Conservation (phyloP, 2,888 invertebrate species). For the Drosophila neotestacea region DNA sequence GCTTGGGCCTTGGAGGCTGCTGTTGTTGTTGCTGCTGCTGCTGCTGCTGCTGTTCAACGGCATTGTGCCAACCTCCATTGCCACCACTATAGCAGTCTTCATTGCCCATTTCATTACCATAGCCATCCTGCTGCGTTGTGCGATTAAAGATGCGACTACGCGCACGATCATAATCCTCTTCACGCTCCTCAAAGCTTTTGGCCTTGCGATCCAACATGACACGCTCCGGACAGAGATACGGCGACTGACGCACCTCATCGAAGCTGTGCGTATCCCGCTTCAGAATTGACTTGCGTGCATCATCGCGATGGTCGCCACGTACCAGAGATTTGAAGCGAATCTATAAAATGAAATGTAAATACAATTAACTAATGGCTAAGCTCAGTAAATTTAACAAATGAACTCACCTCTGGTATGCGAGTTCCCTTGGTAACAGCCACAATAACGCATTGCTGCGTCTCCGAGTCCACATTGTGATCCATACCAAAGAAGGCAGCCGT, state of each 20-base stretch:
- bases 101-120: conserved; percentile 46
- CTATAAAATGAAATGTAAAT: conserved; percentile 72
- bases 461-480: conserved; percentile 96
- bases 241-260: conserved; percentile 88
- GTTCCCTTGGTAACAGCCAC: conserved; percentile 90
- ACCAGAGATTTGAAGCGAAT: conserved; percentile 90
- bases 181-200: conserved; percentile 96
- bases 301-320: conserved; percentile 89
- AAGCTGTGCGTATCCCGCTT: conserved; percentile 93
- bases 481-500: conserved; percentile 97
- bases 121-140: conserved; percentile 73
- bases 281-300: conserved; percentile 91
- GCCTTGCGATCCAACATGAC: conserved; percentile 89
- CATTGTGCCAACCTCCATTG: conserved; percentile 67
- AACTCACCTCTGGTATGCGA: conserved; percentile 84
- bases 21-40: conserved; percentile 59
- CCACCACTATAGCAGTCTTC: conserved; percentile 68
- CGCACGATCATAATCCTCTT: conserved; percentile 94
- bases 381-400: not conserved
- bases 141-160: conserved; percentile 92
- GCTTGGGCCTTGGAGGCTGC: conserved; percentile 73
- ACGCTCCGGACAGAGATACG: conserved; percentile 88
- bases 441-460: conserved; percentile 91
- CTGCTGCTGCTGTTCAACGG: conserved; percentile 66
- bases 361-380: not conserved